These are phyloP conservation scores for Eulemur coronatus DNA, from an alignment of 2,797 vertebrate species.

Conservation along the genomic window DNA sequence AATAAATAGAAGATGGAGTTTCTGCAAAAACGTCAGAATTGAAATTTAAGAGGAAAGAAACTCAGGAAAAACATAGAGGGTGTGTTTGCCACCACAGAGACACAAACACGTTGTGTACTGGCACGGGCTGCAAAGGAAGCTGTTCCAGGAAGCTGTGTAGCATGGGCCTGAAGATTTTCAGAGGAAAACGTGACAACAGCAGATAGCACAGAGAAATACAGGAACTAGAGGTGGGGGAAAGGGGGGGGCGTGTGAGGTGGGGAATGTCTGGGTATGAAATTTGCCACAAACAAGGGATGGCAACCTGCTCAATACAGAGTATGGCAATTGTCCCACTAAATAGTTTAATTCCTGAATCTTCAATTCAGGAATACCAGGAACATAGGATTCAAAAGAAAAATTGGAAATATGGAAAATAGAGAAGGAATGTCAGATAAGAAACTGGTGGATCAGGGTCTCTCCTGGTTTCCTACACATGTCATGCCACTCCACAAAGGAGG, in stretches of 20 bases:
- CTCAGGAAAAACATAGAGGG: neutral
- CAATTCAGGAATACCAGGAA: neutral
- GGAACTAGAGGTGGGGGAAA: neutral
- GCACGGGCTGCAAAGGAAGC: neutral
- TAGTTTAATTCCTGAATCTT: neutral
- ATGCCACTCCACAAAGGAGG: neutral
- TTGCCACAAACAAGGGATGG: neutral
- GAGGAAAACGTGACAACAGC: neutral
- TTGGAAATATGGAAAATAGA: neutral
- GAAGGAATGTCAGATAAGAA: neutral
- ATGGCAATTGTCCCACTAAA: neutral
- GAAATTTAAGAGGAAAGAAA: neutral
- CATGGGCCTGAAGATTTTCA: neutral
- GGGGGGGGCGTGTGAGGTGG: rapidly evolving
- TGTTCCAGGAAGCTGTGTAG: neutral
- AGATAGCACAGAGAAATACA: neutral
- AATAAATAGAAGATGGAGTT: neutral
- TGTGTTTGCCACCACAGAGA: neutral
- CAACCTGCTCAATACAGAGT: neutral
- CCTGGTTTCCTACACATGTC: neutral
- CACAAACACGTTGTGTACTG: neutral
- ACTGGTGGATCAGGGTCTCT: neutral
- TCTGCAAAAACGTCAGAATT: neutral
- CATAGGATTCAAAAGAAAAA: neutral
- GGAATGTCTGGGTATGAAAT: neutral